Base-by-base conservation (phyloP, 2,797 vertebrate species). In the Sebastes glaucus region DNA sequence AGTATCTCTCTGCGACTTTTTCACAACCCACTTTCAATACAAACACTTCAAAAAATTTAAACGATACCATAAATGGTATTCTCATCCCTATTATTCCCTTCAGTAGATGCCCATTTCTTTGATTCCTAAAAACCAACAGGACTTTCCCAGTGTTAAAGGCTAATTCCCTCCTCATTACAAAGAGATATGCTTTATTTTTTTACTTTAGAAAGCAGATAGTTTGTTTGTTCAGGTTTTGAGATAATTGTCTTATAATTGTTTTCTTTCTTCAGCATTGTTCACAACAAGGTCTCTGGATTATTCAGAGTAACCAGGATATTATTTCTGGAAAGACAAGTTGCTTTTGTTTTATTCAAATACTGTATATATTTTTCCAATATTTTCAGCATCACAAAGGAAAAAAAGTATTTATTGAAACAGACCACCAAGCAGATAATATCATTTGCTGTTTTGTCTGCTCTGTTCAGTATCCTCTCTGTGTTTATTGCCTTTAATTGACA, bases 401-500 rank as follows among this genome's bases (percentile, higher is more conserved):
- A 18, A 27, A 13, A 57, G 18, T 14, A n/a, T 59, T 5, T 46
- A 30, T 5, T 71, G 23, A 32, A 25, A 62, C 20, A 7, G 27
- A n/a, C 33, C 35, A 27, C 3, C 11, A 10, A 60, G 11, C 23
- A 25, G 71, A 32, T 32, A 18, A 16, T 61, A 28, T 3, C 1
- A 22, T 52, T 14, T 67, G n/a, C 59, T 25, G 35, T 13, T 30
- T 4, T 6, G 16, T 32, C 59, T 18, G 73, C 70, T 82, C 77
- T 87, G 78, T 22, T 67, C 78, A 64, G 59, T 11, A 4, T 77
- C 63, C 35, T 59, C 55, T 74, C 49, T n/a, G 20, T 73, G 49
- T 71, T 70, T 11, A 52, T 1, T 16, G 56, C 25, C 67, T 77
- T 32, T 67, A 71, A 76, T 66, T 78, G 70, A 78, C 84, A 71